Base-by-base conservation (phyloP, 2,797 vertebrate species). In the Pantherophis alleghaniensis region DNA sequence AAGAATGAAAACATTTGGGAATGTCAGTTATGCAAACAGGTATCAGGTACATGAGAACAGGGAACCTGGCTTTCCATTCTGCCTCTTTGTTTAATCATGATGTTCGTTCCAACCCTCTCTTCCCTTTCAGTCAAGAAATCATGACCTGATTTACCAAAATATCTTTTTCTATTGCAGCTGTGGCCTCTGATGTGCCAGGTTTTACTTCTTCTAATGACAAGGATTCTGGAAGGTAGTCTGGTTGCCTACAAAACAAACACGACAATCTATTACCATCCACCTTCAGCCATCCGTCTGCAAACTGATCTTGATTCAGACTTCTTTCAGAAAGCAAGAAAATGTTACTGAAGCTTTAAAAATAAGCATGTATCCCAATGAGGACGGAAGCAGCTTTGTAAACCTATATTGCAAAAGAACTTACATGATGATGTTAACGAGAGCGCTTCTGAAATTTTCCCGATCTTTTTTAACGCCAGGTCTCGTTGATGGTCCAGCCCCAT, bases 351-450 rank as follows among this genome's bases (percentile, higher is more conserved):
- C 28, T 88, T 83, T 47, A 83, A 24, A 83, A 83, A 83, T 47
- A 83, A 83, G 10, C 37, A 47, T 83, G 1, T 47, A 42, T 47
- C 37, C 10, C 74, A 47, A 47, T 42, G 37, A 42, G 74, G 20
- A 83, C 42, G 20, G 79, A 93, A 53, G 3, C 1, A 7, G 0
- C 1, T 92, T 59, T 32, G 88, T 32, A 91, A 13, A 42, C 74
- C 7, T 42, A 92, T 79, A 93, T 61, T 14, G 63, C 22, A 86
- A 86, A 51, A 10, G 74, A 93, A 97, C 98, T 97, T 94, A 98
- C 98, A 97, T 96, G 86, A 98, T 97, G 59, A 98, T 96, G 83
- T 97, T 96, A 95, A 98, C 98, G 22, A 98, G 97, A 59, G 97
- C 89, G 79, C 97, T 98, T 95, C 98, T 97, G 88, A 98, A 98